Percentiles rank a stretch among this genome's conserved stretches.
Conservation (phyloP, 2,113 vertebrate genomes). For the Ranitomeya variabilis region DNA sequence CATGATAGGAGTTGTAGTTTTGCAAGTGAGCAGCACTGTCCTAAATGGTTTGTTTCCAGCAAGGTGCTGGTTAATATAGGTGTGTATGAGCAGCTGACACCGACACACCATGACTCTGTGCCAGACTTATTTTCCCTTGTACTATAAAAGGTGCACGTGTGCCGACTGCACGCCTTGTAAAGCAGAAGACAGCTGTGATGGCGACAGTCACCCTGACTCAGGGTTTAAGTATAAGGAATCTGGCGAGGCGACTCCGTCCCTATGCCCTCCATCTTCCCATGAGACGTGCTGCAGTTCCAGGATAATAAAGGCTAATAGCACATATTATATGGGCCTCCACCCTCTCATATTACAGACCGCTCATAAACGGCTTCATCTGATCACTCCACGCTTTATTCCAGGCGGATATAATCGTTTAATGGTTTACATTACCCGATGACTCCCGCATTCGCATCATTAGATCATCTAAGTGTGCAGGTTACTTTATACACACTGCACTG, state of each 20-base stretch:
- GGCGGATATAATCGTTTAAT: neutral
- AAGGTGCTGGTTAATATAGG: neutral
- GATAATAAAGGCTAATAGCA: slow-evolving; percentile 2
- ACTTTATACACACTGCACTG: neutral
- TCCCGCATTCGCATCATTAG: neutral
- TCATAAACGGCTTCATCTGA: neutral
- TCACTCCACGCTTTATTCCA: neutral
- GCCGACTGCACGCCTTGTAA: slow-evolving; percentile 19
- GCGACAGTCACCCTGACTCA: neutral
- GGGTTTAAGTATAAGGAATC: neutral
- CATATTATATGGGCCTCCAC: neutral
- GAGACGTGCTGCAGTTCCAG: neutral
- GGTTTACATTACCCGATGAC: neutral
- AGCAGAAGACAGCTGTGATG: neutral
- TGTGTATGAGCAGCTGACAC: neutral
- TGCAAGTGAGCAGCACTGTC: neutral
- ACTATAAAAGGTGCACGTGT: neutral
- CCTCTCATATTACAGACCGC: neutral
- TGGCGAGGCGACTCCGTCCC: neutral
- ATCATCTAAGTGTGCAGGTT: neutral
- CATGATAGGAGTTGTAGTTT: neutral
- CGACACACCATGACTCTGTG: neutral
- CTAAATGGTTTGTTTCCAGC: neutral
- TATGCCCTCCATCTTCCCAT: neutral
- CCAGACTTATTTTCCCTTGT: neutral